Conservation (phyloP, 2,113 vertebrate species). For the Aegypius monachus region DNA sequence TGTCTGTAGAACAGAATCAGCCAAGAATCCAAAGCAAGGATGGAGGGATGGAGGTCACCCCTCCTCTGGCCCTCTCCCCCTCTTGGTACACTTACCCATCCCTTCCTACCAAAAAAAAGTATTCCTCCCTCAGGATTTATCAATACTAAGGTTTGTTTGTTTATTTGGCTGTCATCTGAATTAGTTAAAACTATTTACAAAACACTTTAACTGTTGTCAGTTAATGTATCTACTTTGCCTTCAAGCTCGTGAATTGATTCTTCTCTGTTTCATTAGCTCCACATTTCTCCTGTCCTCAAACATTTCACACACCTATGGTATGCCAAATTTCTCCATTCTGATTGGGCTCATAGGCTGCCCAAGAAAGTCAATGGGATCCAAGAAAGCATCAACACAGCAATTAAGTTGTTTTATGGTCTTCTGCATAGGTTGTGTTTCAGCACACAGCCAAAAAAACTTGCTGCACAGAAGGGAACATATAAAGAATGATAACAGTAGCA, state of each 20-base stretch:
- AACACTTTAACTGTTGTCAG: background rate
- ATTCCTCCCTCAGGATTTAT: background rate
- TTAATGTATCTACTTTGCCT: background rate
- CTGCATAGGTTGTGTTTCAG: background rate
- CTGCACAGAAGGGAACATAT: background rate
- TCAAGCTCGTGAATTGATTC: background rate
- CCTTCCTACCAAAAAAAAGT: background rate
- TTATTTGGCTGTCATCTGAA: background rate
- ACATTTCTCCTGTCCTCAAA: background rate
- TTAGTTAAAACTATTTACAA: background rate
- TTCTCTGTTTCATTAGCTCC: background rate
- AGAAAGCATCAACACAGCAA: background rate
- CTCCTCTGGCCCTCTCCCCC: background rate
- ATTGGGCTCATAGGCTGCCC: background rate
- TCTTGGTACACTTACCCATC: background rate
- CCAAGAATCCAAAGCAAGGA: background rate
- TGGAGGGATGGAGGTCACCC: background rate
- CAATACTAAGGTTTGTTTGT: background rate
- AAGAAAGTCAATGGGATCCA: background rate
- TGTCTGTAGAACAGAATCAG: background rate
- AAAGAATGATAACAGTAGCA: background rate
- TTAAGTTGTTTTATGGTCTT: background rate
- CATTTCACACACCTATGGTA: background rate
- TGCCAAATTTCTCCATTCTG: background rate
- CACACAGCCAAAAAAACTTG: background rate